Percentiles rank a stretch among this genome's conserved stretches.
Evolutionary conservation across 2,888 invertebrate species (phyloP).

Genomic region (Ichneumon xanthorius): DNA sequence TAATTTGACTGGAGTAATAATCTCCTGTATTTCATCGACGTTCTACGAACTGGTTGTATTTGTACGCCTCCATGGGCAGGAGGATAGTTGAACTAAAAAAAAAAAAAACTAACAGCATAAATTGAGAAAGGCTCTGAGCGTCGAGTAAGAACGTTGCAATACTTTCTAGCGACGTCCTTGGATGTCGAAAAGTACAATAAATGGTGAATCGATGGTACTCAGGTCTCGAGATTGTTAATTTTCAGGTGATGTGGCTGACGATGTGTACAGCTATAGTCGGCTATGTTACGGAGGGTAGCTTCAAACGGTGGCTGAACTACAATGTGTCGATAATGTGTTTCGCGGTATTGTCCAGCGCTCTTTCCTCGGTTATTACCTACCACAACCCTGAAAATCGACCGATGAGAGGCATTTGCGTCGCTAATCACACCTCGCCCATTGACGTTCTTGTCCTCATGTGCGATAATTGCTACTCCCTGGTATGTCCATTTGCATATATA

Average conservation of each 20-base stretch:
- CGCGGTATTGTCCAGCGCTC: conserved; percentile 95
- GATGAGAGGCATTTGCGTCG: conserved; percentile 96
- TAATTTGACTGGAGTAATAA: not conserved
- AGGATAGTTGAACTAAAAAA: not conserved
- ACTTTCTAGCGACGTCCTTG: not conserved
- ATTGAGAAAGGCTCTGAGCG: conserved; percentile 2
- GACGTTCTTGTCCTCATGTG: conserved; percentile 98
- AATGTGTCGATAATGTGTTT: conserved; percentile 95
- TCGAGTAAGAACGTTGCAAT: not conserved
- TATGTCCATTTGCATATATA: conserved; percentile 86
- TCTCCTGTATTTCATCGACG: not conserved
- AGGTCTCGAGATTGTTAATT: conserved; percentile 74
- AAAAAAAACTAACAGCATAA: not conserved
- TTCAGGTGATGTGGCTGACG: conserved; percentile 95
- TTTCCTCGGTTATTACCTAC: conserved; percentile 95
- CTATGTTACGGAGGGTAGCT: conserved; percentile 91
- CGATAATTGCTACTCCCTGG: conserved; percentile 99
- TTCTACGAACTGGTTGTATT: not conserved
- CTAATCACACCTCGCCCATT: conserved; percentile 99
- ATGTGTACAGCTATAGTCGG: conserved; percentile 95
- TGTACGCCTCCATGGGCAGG: not conserved
- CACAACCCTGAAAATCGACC: conserved; percentile 95
- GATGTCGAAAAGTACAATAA: not conserved
- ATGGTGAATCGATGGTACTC: conserved; percentile 22
- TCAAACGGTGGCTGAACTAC: conserved; percentile 93